Evolutionary conservation across 2,113 vertebrate species (phyloP), one percentile per base, ranked within the genome.

Genomic region (Spilogale gracilis): DNA sequence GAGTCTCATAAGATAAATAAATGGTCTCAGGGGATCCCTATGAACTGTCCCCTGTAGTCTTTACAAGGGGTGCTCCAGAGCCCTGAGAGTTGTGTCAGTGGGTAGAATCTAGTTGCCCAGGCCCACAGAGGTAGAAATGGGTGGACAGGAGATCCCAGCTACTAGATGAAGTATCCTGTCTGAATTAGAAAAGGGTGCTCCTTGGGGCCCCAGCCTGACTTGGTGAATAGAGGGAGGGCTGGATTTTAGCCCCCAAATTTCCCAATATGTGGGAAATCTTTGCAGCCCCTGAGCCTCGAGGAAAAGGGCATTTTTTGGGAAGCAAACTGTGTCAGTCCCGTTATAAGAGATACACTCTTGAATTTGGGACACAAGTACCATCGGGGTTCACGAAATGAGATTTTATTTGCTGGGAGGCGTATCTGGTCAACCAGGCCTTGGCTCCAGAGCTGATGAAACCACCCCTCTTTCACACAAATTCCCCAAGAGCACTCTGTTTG

Each of bases 1-100:
- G 86, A 85, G 20, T 81, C 94, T 86, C 50, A 17, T 84, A 54
- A 79, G 23, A 18, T 95, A 32, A 76, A 60, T 60, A 91, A 76
- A 86, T 16, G 14, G 73, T 93, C 23, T 89, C n/a, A 3, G 32
- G 18, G 16, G 50, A 61, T 45, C 50, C 79, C 45, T 80, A 58
- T 60, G 78, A 91, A 60, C 20, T 45, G 48, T 63, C 50, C 23
- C 17, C 58, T 8, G 48, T 58, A 25, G 63, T 43, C 65, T 82
- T 83, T 30, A 86, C 52, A 30, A 52, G 58, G 54, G n/a, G 8
- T 0, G 3, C 10, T 76, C 43, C 81, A 60, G 93, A 95, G n/a
- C 56, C 60, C 91, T 58, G 32, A 79, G 74, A 45, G 23, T 4
- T 60, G 63, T 73, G 30, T 50, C 38, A 32, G 32, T 63, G 52